Conservation (phyloP, 2,113 vertebrate species). For the Corythornis cristatus region DNA sequence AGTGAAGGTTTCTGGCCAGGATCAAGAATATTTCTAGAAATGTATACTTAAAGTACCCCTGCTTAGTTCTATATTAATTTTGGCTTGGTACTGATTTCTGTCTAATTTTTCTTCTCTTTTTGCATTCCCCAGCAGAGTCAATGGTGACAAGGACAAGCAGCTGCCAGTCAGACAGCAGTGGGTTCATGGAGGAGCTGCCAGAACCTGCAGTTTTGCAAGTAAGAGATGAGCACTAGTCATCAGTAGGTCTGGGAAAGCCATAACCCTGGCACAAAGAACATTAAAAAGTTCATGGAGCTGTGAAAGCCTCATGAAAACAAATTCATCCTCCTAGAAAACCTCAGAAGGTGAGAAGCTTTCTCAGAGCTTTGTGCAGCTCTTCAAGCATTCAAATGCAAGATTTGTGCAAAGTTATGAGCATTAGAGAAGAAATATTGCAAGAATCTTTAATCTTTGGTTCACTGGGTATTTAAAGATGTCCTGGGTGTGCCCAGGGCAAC, state of each 20-base stretch:
- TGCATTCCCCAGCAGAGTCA: not conserved
- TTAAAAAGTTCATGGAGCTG: not conserved
- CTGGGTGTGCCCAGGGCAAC: not conserved
- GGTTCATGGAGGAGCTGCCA: slow-evolving; percentile 80
- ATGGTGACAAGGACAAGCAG: slow-evolving; percentile 78
- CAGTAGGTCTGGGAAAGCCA: not conserved
- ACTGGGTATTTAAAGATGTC: not conserved
- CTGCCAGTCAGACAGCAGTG: slow-evolving; percentile 85
- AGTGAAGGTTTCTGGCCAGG: not conserved
- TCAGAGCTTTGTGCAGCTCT: not conserved
- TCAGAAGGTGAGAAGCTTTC: not conserved
- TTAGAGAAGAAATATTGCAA: not conserved
- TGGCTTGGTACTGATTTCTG: not conserved
- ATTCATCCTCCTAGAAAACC: not conserved
- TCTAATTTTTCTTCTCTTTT: not conserved
- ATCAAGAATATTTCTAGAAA: not conserved
- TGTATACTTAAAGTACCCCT: not conserved
- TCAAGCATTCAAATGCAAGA: not conserved
- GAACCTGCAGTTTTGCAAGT: slow-evolving; percentile 66
- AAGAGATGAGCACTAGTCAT: not conserved
- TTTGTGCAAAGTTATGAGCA: not conserved
- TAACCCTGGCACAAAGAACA: not conserved
- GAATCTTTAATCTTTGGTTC: not conserved
- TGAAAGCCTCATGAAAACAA: not conserved
- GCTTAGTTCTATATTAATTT: not conserved